Evolutionary conservation across 2,113 vertebrate genomes (phyloP).

Genomic region (Callospermophilus lateralis): DNA sequence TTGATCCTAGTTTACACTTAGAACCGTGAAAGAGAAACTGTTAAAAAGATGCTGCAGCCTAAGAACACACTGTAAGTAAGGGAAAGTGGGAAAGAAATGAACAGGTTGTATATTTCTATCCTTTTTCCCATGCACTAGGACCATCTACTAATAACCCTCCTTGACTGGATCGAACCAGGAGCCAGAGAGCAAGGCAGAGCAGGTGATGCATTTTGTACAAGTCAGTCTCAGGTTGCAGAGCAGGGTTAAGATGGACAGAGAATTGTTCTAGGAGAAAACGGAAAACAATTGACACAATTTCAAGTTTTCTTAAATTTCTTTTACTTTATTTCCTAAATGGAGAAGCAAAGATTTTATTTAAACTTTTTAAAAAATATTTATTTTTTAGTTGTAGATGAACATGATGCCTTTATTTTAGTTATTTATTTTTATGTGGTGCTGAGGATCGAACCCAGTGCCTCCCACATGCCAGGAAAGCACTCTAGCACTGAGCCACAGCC

Average conservation of each 20-base stretch:
- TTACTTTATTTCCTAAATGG: conserved; percentile 13
- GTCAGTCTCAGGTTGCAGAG: background rate
- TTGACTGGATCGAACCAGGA: background rate
- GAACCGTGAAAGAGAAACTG: background rate
- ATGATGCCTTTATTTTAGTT: too few relatives aligned
- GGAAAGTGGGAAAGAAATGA: background rate
- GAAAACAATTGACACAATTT: background rate
- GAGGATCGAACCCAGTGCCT: too few relatives aligned
- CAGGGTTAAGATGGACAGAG: background rate
- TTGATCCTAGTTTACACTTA: background rate
- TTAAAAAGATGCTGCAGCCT: background rate
- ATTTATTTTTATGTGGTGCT: too few relatives aligned
- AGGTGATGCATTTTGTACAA: background rate
- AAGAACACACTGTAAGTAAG: background rate
- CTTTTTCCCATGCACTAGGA: background rate
- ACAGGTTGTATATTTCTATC: fast-evolving
- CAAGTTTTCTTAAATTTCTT: background rate
- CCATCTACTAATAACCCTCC: background rate
- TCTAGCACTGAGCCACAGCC: too few relatives aligned
- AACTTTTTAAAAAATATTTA: too few relatives aligned
- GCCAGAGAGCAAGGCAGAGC: background rate
- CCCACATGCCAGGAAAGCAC: too few relatives aligned
- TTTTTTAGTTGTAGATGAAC: background rate
- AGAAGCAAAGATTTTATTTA: background rate
- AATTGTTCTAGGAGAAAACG: background rate